phyloP scores from a whole-genome alignment of 2,888 invertebrate species.

The Lithophane socia region DNA sequence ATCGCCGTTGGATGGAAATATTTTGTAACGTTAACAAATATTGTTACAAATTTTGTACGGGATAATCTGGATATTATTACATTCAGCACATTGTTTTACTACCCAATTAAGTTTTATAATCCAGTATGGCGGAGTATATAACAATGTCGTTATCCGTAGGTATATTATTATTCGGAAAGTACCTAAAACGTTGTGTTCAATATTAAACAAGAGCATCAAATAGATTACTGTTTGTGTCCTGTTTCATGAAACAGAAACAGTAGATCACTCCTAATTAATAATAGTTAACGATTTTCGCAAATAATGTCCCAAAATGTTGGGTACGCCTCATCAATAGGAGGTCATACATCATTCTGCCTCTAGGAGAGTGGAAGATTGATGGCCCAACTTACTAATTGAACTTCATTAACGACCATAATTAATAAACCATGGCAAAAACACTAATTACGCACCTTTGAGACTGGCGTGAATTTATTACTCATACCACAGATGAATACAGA shows the following conservation, averaged over 20 bases:
- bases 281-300: slow-evolving; percentile 68
- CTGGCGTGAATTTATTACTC: slow-evolving; percentile 59
- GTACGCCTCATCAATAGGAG: slow-evolving; percentile 72
- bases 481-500: slow-evolving; percentile 12
- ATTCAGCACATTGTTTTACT: slow-evolving; percentile 48
- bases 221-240: not conserved
- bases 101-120: slow-evolving; percentile 50
- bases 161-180: slow-evolving; percentile 6
- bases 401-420: slow-evolving; percentile 79
- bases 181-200: not conserved
- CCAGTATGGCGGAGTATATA: slow-evolving; percentile 8
- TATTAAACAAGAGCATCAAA: not conserved
- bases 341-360: slow-evolving; percentile 79
- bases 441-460: slow-evolving; percentile 69
- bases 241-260: slow-evolving; percentile 18
- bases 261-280: slow-evolving; percentile 41
- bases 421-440: slow-evolving; percentile 72
- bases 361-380: slow-evolving; percentile 78
- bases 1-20: slow-evolving; percentile 47
- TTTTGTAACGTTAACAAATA: slow-evolving; percentile 56
- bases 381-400: slow-evolving; percentile 77
- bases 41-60: slow-evolving; percentile 44
- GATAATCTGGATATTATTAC: slow-evolving; percentile 51
- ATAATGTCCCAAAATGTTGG: slow-evolving; percentile 72
- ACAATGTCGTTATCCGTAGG: slow-evolving; percentile 12